Evolutionary conservation across 2,797 vertebrate species (phyloP).

Genomic region (Rhynchonycteris naso): DNA sequence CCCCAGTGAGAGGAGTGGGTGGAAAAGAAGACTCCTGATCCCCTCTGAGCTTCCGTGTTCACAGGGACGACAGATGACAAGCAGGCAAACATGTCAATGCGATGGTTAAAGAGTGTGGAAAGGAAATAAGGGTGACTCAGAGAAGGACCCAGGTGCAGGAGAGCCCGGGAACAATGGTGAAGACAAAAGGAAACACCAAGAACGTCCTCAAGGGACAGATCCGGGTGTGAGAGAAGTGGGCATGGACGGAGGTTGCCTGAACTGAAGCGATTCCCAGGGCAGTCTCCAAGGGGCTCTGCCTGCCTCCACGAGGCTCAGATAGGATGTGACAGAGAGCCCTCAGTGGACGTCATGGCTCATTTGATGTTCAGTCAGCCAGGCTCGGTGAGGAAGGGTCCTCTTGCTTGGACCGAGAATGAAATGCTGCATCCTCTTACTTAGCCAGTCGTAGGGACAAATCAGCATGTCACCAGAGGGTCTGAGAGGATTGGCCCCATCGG

Average conservation of each 20-base stretch:
- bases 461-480: accelerated
- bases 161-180: background rate
- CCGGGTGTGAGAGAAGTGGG: background rate
- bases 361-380: background rate
- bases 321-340: background rate
- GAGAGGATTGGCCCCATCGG: background rate
- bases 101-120: background rate
- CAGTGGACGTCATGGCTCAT: background rate
- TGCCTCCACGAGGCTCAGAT: background rate
- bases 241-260: background rate
- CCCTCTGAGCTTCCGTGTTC: background rate
- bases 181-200: background rate
- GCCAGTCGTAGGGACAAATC: background rate
- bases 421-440: background rate
- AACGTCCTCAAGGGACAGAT: background rate
- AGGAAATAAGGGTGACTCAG: background rate
- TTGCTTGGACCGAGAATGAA: background rate
- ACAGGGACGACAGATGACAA: background rate
- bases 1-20: background rate
- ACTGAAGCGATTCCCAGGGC: accelerated
- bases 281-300: background rate
- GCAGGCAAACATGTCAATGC: background rate
- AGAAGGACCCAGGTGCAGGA: background rate
- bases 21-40: background rate
- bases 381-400: background rate